Conservation (phyloP, 2,113 vertebrate species). For the Corapipo altera region DNA sequence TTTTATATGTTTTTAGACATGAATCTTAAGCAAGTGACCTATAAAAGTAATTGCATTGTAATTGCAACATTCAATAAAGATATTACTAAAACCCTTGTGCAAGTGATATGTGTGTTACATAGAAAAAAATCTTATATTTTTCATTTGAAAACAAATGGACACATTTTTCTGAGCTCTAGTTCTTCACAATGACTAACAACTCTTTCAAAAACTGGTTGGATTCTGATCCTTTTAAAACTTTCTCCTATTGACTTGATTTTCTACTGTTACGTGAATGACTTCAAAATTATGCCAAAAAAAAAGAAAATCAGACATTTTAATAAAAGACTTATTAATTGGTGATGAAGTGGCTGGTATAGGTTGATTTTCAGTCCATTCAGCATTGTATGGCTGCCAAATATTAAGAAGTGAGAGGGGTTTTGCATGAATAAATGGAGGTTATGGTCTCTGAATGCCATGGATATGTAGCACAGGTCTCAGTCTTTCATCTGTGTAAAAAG, state of each 20-base stretch:
- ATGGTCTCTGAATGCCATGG: background rate
- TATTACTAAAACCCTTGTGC: background rate
- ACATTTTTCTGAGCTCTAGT: background rate
- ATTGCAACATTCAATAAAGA: background rate
- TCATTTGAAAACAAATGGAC: background rate
- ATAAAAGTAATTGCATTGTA: background rate
- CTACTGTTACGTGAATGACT: background rate
- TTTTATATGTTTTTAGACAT: background rate
- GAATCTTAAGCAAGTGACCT: background rate
- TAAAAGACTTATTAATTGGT: background rate
- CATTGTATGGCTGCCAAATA: background rate
- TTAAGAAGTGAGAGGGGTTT: accelerated
- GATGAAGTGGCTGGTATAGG: background rate
- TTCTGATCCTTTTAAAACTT: background rate
- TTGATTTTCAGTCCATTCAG: background rate
- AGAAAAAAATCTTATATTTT: background rate
- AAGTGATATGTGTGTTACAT: background rate
- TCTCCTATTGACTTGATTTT: background rate
- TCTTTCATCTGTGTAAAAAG: background rate
- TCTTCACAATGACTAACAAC: background rate
- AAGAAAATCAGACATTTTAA: background rate
- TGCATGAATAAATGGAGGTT: background rate
- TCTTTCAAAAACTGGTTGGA: background rate
- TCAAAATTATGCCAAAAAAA: background rate
- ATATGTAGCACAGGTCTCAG: background rate